A percentile compares a stretch with the other conserved stretches of the same genome.
phyloP scores from a whole-genome alignment of 2,113 vertebrate species.

The Pelvicachromis taeniatus region DNA sequence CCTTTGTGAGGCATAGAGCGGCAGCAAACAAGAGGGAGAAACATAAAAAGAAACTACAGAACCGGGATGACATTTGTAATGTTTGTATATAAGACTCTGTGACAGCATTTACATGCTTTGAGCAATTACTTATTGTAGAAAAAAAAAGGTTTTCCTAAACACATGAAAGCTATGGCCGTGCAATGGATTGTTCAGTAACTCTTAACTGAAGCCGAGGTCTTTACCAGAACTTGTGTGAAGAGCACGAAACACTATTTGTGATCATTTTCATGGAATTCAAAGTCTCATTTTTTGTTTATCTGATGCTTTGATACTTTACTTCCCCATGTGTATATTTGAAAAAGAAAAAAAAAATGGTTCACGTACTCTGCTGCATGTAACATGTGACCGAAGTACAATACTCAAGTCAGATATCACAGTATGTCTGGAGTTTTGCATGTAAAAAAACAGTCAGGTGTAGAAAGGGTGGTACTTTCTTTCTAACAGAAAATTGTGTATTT shows the following conservation, averaged over 20 bases:
- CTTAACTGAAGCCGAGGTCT: neutral
- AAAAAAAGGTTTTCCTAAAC: neutral
- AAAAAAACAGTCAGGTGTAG: neutral
- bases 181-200: neutral
- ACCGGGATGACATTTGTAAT: neutral
- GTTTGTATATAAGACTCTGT: neutral
- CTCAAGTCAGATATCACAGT: neutral
- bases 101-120: neutral
- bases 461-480: neutral
- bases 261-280: neutral
- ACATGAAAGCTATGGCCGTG: neutral
- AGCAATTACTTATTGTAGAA: neutral
- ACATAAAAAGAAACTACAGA: neutral
- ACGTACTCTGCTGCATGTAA: neutral
- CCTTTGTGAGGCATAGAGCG: slow-evolving; percentile 53
- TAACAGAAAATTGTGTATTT: neutral
- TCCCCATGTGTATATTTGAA: neutral
- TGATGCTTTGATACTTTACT: neutral
- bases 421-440: neutral
- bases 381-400: neutral
- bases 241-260: neutral
- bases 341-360: too few species aligned
- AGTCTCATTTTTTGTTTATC: neutral
- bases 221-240: neutral
- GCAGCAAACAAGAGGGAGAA: neutral